Percentiles rank a stretch among this genome's conserved stretches.
phyloP scores from a whole-genome alignment of 2,113 vertebrate species.

The Festucalex cinctus region DNA sequence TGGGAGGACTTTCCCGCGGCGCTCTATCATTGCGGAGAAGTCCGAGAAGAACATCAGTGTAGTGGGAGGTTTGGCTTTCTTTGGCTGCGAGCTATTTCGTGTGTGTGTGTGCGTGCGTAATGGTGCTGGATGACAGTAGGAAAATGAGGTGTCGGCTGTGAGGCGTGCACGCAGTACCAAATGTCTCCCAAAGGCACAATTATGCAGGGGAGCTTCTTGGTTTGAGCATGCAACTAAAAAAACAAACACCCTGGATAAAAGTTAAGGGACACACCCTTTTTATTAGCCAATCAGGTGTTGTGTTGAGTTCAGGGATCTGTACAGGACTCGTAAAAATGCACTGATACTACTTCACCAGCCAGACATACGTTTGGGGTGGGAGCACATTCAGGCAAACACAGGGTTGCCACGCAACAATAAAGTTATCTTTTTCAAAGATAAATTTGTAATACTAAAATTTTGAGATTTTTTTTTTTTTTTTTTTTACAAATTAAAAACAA shows the following conservation, averaged over 20 bases:
- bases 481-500: no score
- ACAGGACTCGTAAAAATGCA: background rate
- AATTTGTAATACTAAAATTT: no score
- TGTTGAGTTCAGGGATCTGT: background rate
- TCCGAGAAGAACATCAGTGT: constrained; percentile 27
- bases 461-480: no score
- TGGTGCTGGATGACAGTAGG: background rate
- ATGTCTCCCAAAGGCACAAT: constrained; percentile 41
- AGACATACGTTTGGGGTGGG: no score
- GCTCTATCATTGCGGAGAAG: background rate
- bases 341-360: no score
- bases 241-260: constrained; percentile 2
- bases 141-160: constrained; percentile 16
- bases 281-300: background rate
- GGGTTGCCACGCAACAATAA: no score
- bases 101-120: constrained; percentile 5
- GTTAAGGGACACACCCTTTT: background rate
- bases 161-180: constrained; percentile 20
- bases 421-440: no score
- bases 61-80: constrained; percentile 16
- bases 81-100: background rate
- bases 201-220: constrained; percentile 27
- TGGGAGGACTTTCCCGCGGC: background rate
- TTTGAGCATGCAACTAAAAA: background rate
- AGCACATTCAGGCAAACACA: no score